These are phyloP conservation scores for Podiceps cristatus DNA, from an alignment of 2,113 vertebrate genomes.

Conservation along the genomic window DNA sequence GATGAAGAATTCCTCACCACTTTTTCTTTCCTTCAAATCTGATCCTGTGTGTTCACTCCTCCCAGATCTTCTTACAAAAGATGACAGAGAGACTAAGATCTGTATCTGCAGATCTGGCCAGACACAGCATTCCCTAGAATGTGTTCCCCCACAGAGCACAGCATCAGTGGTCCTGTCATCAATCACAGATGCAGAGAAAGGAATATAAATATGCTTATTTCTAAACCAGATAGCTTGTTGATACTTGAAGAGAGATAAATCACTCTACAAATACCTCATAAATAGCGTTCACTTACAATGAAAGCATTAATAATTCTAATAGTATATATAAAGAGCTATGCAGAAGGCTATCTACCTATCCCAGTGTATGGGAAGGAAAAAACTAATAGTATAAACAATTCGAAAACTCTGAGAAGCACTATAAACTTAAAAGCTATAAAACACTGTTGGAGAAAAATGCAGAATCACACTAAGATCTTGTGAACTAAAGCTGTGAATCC, in stretches of 20 bases:
- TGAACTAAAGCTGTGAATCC: conserved; percentile 23
- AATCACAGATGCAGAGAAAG: conserved; percentile 14
- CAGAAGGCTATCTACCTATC: background rate
- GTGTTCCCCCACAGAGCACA: conserved; percentile 1
- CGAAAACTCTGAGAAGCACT: background rate
- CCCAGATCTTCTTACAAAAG: background rate
- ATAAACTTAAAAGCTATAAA: background rate
- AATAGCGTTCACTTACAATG: background rate
- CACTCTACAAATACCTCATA: background rate
- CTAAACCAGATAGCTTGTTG: conserved; percentile 22
- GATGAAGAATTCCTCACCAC: background rate
- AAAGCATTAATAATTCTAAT: conserved; percentile 11
- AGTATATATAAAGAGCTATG: background rate
- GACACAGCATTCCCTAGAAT: conserved; percentile 34
- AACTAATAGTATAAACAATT: background rate
- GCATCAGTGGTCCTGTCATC: background rate
- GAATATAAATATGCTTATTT: conserved; percentile 15
- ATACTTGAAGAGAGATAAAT: conserved; percentile 46
- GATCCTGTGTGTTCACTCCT: background rate
- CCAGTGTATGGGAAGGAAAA: background rate
- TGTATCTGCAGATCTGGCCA: conserved; percentile 27
- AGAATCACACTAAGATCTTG: background rate
- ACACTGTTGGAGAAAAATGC: background rate
- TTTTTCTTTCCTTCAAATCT: conserved; percentile 30
- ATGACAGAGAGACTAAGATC: conserved; percentile 25